Base-by-base conservation (phyloP, 2,113 vertebrate species). In the Amia ocellicauda region DNA sequence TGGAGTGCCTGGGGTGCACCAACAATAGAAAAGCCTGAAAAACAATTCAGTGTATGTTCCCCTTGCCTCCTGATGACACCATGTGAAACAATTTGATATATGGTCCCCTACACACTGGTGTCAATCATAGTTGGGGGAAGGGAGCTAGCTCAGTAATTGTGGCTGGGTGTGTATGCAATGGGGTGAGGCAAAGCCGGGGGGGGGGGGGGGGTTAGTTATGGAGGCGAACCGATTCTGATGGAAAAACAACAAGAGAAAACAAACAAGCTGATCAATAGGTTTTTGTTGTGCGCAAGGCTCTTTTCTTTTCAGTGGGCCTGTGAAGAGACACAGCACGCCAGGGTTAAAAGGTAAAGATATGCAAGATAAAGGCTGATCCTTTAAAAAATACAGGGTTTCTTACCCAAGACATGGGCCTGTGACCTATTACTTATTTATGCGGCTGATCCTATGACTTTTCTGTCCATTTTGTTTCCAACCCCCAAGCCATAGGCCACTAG, bases 11-110 rank as follows among this genome's bases (percentile, higher is more conserved):
- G 80, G 81, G 81, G 86, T 73, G 85, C 67, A 64, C 50, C 69
- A 82, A 90, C 86, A 90, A 90, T 84, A 75, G 77, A 78, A 62
- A 68, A 41, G 76, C 24, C 77, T 79, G 77, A 81, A 78, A 83
- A 73, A 77, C 82, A 85, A 80, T 74, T 72, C 58, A 64, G 72
- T 79, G 75, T 68, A 78, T 69, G 61, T 79, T 75, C 72, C 79
- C 72, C 77, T 58, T 62, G 24, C 65, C 68, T 54, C 69, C 70
- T 65, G 67, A 59, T 58, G 75, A 74, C 79, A 69, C 77, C 75
- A 72, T 80, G 82, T 80, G 78, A 83, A 88, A 77, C 80, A 79
- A 87, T 88, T 83, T 80, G 80, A 88, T 85, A 78, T 80, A 81
- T 83, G 82, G 85, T 82, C 78, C 75, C 67, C 81, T 79, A 74